Evolutionary conservation across 37 sponge, comb jelly and placozoan genomes (phyloP), one percentile per base, ranked within the genome.

Genomic region (Mnemiopsis leidyi): DNA sequence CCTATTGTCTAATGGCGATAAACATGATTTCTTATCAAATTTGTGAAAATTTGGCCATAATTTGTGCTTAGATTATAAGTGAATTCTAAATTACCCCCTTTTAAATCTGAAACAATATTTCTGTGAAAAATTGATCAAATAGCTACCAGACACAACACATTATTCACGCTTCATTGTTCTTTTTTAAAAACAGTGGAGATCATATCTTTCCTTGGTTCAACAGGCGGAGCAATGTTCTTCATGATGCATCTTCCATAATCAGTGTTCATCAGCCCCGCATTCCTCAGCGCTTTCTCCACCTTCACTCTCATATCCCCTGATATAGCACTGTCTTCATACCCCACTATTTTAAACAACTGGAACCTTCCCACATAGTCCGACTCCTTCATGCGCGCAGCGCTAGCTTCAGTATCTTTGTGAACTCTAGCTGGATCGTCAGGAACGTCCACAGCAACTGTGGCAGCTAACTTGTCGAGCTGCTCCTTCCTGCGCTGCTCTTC

Each of bases 181-280:
- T 94, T 25, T 68, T 94, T 95, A 39, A 97, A 96, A 36, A 97
- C 68, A 69, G 95, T 76, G 26, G 97, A 96, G 25, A 67, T 20
- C 76, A 95, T 94, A 82, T 98, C 98, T 34, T 93, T 95, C 71
- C 97, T 38, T 25, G 96, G 97, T 23, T 73, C 92, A 18, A 73
- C 90, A 30, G 95, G 93, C 1, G 98, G 97, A 1, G 95, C 92
- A 76, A 96, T 92, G 7, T 48, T n/a, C 0, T 95, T 61, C 48
- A 98, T 31, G 67, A 96, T 82, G 0, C 92, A 29, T 69, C 95
- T 94, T 1, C 95, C 98, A 40, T 98, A 98, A 35, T 93, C 69
- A 23, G 95, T 94, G 32, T 88, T 93, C 69, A 94, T 95, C 7
- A 98, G 94, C 0, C 98, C 97, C 0, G 97, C 97, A 38, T 94